A percentile compares a stretch with the other conserved stretches of the same genome.
These are phyloP conservation scores for Smithornis capensis DNA, from an alignment of 2,113 vertebrate genomes.

Conservation along the genomic window DNA sequence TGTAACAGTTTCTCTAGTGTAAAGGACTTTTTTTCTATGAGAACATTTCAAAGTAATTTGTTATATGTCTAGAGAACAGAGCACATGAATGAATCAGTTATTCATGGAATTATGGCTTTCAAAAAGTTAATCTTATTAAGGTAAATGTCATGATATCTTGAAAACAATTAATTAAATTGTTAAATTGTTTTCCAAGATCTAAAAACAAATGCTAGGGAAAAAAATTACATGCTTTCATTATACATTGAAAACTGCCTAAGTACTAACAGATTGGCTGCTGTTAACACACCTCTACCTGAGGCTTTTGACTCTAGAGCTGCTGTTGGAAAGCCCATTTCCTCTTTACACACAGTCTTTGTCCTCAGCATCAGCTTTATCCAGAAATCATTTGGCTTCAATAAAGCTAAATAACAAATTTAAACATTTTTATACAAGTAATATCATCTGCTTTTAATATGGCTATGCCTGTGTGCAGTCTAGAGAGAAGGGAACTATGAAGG, in stretches of 20 bases:
- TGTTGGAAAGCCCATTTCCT: background rate
- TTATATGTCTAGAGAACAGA: background rate
- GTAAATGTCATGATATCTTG: background rate
- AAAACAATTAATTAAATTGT: constrained; percentile 4
- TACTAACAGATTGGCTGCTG: background rate
- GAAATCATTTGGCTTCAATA: background rate
- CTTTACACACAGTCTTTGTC: background rate
- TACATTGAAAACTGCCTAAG: background rate
- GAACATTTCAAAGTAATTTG: background rate
- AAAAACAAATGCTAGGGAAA: background rate
- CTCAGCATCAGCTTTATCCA: background rate
- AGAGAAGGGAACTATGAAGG: background rate
- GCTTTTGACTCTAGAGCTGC: background rate
- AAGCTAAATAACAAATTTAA: background rate
- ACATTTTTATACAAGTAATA: background rate
- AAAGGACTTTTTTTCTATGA: background rate
- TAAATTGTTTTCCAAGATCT: too few species aligned
- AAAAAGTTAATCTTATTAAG: background rate
- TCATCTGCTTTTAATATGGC: background rate
- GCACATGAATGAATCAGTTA: background rate
- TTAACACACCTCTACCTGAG: background rate
- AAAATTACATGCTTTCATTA: background rate
- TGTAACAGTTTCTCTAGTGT: background rate
- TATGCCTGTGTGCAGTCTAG: background rate
- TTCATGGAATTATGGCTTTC: background rate